Conservation (phyloP, 1,140 invertebrate species). For the Globodera ellingtonae region DNA sequence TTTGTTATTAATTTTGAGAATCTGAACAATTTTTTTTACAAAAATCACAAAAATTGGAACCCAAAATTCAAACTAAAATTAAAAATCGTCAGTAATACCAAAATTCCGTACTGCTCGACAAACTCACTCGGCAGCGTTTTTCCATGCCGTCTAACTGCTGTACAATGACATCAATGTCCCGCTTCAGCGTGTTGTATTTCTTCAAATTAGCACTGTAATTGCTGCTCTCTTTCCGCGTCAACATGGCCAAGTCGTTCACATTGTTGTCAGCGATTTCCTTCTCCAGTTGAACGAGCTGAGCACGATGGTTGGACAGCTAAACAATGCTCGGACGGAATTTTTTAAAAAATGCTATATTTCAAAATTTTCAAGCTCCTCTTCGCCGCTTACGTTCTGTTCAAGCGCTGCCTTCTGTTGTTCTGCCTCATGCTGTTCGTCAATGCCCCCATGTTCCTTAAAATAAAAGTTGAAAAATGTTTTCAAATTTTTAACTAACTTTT, state of each 20-base stretch:
- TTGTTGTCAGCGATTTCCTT: background rate
- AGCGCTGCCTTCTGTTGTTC: background rate
- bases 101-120: background rate
- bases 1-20: constrained; percentile 2
- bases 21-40: background rate
- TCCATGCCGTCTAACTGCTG: background rate
- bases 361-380: background rate
- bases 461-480: background rate
- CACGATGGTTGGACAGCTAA: background rate
- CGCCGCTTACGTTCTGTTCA: background rate
- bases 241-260: background rate
- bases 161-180: background rate
- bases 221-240: background rate
- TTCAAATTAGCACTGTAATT: background rate
- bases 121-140: background rate
- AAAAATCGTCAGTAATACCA: background rate
- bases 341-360: background rate
- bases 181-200: background rate
- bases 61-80: background rate
- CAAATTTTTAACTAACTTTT: too few relatives aligned
- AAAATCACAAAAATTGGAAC: too few relatives aligned
- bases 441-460: background rate
- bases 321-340: background rate
- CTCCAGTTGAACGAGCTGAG: background rate
- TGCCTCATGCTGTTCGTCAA: background rate